Conservation (phyloP, 2,888 invertebrate species). For the Cybosia mesomella region DNA sequence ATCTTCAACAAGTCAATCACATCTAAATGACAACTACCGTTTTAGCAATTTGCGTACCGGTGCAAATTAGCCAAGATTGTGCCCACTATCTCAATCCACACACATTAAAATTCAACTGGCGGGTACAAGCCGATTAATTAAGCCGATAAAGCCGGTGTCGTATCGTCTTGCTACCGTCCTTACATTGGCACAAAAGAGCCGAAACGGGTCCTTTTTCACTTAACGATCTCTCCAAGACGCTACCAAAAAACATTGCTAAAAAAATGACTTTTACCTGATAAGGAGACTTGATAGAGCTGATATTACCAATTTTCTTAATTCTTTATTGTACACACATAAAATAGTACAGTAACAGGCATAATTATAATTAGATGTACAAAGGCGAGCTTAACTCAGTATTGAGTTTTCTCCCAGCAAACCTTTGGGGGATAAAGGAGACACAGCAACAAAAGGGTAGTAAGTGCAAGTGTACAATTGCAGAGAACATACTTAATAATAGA, state of each 20-base stretch:
- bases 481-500: no score
- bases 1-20: conserved; percentile 23
- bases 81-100: conserved; percentile 52
- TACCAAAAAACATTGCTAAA: conserved; percentile 79
- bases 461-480: no score
- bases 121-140: conserved; percentile 79
- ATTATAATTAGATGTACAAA: no score
- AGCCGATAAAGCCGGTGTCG: conserved; percentile 71
- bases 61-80: conserved; percentile 51
- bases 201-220: conserved; percentile 80
- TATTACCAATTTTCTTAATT: conserved; percentile 11
- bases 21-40: conserved; percentile 31
- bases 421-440: no score
- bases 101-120: conserved; percentile 61
- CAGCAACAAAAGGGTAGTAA: no score
- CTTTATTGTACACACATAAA: background rate
- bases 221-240: conserved; percentile 76
- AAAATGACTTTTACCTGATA: conserved; percentile 78
- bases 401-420: no score
- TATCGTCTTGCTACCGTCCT: conserved; percentile 72
- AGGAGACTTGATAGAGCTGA: conserved; percentile 60
- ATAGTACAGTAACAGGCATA: no score
- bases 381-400: no score
- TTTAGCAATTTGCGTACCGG: conserved; percentile 48
- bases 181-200: conserved; percentile 74